Conservation (phyloP, 2,113 vertebrate genomes). For the Baryphthengus martii region DNA sequence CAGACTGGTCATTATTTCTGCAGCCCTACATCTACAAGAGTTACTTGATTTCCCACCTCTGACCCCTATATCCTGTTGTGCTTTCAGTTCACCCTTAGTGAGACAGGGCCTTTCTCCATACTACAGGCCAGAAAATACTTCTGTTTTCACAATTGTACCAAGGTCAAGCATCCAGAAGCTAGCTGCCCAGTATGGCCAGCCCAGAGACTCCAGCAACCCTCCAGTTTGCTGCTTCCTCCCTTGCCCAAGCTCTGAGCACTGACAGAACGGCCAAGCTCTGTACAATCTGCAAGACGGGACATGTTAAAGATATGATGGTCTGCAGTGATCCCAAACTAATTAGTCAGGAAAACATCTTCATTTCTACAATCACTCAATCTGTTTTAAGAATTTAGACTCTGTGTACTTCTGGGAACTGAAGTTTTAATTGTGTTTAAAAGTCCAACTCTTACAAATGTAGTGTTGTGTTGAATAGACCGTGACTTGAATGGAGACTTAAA, state of each 20-base stretch:
- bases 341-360: neutral
- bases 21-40: neutral
- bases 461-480: neutral
- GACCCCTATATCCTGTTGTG: neutral
- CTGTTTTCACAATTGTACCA: neutral
- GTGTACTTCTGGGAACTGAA: neutral
- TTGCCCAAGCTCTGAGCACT: rapidly evolving
- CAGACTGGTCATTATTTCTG: neutral
- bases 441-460: neutral
- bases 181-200: neutral
- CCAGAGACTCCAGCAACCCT: neutral
- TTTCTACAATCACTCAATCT: neutral
- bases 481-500: slow-evolving; percentile 3
- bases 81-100: neutral
- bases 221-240: neutral
- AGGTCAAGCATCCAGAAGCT: neutral
- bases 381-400: neutral
- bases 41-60: neutral
- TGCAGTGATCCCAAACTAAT: neutral
- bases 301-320: neutral
- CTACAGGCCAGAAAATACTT: neutral
- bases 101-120: neutral
- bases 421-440: slow-evolving; percentile 8
- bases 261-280: neutral
- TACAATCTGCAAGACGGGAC: neutral